Conservation (phyloP, 2,888 invertebrate genomes). For the Lapara coniferarum region DNA sequence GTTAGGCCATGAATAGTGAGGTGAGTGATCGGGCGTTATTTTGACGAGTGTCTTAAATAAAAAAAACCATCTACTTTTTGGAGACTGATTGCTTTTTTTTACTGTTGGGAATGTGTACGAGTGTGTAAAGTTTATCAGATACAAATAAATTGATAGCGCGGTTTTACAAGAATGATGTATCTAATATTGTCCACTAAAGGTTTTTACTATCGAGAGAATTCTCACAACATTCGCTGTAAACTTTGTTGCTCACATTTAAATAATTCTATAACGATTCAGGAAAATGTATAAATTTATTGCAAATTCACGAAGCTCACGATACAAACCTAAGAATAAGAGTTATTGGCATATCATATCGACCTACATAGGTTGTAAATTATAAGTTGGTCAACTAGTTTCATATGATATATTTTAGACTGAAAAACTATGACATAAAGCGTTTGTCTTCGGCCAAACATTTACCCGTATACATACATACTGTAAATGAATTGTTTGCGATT, state of each 20-base stretch:
- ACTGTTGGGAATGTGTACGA: too few species aligned
- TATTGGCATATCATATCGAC: background rate
- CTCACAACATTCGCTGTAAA: background rate
- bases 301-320: background rate
- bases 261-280: background rate
- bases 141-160: too few species aligned
- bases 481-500: background rate
- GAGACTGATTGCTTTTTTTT: background rate
- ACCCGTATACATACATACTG: too few species aligned
- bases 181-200: too few species aligned
- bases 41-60: too few species aligned
- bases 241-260: background rate
- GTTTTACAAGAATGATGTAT: too few species aligned
- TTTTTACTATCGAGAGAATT: conserved; percentile 35
- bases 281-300: conserved; percentile 1
- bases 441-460: too few species aligned
- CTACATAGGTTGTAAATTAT: conserved; percentile 2
- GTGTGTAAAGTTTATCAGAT: too few species aligned
- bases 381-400: background rate
- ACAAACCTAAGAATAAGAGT: background rate
- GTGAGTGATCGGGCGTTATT: too few species aligned
- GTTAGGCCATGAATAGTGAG: too few species aligned
- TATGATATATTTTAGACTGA: background rate
- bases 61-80: too few species aligned
- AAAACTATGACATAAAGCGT: background rate